Conservation (phyloP, 2,797 vertebrate species). For the Coranthus polyacanthus region DNA sequence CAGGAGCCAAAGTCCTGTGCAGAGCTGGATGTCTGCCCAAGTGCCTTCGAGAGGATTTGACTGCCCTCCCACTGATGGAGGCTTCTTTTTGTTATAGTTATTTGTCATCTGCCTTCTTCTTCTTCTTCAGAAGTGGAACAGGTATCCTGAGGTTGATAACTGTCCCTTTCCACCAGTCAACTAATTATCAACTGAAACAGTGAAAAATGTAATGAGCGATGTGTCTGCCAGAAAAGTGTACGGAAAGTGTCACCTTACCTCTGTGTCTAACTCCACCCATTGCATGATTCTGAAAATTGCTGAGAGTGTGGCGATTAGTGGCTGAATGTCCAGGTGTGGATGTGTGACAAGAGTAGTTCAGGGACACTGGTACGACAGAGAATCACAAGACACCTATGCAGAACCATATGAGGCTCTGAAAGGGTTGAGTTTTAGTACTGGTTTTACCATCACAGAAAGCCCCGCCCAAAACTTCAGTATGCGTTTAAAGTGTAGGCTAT, state of each 20-base stretch:
- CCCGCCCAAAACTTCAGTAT: too few species aligned
- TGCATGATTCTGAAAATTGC: too few species aligned
- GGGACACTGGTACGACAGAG: too few species aligned
- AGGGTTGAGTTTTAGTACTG: too few species aligned
- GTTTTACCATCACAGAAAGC: too few species aligned
- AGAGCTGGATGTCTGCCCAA: conserved; percentile 71
- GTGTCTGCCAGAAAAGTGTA: conserved; percentile 34
- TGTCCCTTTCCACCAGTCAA: conserved; percentile 55
- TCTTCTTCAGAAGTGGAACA: conserved; percentile 45
- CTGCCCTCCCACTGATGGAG: conserved; percentile 64
- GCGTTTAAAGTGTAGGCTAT: too few species aligned
- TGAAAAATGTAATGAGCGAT: conserved; percentile 40
- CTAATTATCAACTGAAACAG: conserved; percentile 55
- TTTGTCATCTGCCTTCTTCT: conserved; percentile 64
- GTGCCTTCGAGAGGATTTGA: conserved; percentile 73
- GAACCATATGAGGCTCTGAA: too few species aligned
- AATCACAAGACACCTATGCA: too few species aligned
- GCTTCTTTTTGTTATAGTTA: conserved; percentile 62
- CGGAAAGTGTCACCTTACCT: conserved; percentile 9
- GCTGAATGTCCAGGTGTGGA: too few species aligned
- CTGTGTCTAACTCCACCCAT: too few species aligned
- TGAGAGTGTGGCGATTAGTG: too few species aligned
- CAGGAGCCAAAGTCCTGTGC: conserved; percentile 69
- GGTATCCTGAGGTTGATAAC: conserved; percentile 56
- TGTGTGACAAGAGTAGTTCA: too few species aligned